Conservation (phyloP, 2,797 vertebrate genomes). For the Leptodactylus fallax region DNA sequence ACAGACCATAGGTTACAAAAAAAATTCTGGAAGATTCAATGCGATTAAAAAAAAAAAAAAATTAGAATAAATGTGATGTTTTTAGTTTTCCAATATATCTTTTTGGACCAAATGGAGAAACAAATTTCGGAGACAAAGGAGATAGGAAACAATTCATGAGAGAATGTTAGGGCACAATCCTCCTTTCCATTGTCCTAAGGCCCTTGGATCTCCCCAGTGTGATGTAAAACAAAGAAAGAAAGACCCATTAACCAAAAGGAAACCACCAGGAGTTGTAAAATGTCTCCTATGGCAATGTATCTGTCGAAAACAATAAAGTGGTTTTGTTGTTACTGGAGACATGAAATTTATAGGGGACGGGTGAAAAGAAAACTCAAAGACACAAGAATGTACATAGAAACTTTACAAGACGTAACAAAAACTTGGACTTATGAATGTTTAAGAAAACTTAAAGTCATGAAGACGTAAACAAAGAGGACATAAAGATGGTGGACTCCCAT, state of each 20-base stretch:
- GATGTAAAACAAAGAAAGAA: neutral
- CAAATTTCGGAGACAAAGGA: too few relatives aligned
- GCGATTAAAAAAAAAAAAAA: too few relatives aligned
- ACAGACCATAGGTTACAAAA: neutral
- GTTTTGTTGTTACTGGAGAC: neutral
- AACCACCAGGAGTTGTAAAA: neutral
- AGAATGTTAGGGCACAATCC: too few relatives aligned
- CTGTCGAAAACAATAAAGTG: neutral
- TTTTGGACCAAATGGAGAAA: too few relatives aligned
- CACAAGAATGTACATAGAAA: too few relatives aligned
- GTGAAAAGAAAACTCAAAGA: neutral
- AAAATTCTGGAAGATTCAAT: neutral
- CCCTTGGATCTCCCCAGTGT: too few relatives aligned
- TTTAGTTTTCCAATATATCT: neutral
- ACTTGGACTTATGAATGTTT: neutral
- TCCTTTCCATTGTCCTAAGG: neutral
- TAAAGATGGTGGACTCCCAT: neutral
- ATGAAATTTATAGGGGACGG: neutral
- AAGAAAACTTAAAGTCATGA: neutral
- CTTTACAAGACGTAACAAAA: neutral
- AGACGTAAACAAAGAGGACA: neutral
- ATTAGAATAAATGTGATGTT: too few relatives aligned
- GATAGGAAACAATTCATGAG: too few relatives aligned
- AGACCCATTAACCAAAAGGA: neutral
- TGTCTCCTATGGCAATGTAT: neutral